Conservation (phyloP, 2,113 vertebrate genomes). For the Nothocercus julius region DNA sequence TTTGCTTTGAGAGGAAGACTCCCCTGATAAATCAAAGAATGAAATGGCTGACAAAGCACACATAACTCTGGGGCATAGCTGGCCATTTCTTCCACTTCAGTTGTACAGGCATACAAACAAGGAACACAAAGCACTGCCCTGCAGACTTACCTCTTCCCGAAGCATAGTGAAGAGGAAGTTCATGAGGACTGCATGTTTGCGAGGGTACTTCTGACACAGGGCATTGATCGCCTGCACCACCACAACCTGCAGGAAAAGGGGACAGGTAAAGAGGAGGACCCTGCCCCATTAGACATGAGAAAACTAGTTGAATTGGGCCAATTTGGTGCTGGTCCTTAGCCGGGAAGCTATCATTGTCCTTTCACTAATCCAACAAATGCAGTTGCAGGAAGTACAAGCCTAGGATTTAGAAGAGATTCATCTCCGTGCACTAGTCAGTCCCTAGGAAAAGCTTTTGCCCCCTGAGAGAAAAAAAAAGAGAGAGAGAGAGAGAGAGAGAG, state of each 20-base stretch:
- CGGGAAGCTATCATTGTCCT: background rate
- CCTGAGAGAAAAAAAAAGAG: background rate
- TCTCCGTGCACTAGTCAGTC: background rate
- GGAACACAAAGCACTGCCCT: background rate
- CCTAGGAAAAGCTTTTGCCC: background rate
- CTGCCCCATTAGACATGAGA: background rate
- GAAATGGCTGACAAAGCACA: background rate
- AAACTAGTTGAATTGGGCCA: background rate
- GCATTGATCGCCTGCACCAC: constrained; percentile 86
- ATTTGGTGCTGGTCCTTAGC: background rate
- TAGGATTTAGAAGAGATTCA: background rate
- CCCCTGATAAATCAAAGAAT: background rate
- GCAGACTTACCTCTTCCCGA: constrained; percentile 80
- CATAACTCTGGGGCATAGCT: background rate
- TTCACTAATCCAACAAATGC: background rate
- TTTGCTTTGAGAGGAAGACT: constrained; percentile 24
- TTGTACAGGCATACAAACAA: background rate
- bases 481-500: too few relatives aligned
- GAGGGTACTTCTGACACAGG: constrained; percentile 85
- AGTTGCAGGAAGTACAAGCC: background rate
- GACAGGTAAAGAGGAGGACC: background rate
- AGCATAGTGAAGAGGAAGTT: constrained; percentile 87
- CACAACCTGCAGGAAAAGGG: constrained; percentile 74
- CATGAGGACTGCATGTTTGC: constrained; percentile 84
- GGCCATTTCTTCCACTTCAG: background rate